Base-by-base conservation (phyloP, 2,113 vertebrate species). In the Dascyllus trimaculatus region DNA sequence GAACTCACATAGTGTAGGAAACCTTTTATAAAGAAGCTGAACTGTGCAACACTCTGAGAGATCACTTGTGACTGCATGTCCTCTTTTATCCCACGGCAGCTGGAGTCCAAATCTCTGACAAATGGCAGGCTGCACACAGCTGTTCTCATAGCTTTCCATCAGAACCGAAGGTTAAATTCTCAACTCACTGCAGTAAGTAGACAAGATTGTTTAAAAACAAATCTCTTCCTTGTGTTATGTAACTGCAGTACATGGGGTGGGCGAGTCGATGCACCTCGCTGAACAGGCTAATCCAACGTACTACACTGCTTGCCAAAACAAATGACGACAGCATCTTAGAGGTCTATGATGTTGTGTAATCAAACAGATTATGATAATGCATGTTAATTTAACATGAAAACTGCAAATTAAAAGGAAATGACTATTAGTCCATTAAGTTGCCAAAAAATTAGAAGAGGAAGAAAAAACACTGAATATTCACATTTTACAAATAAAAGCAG, bases 251-350 rank as follows among this genome's bases (percentile, higher is more conserved):
- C 59, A 78, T 11, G 78, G 69, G 78, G 81, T 75, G 74, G 88
- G 87, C 46, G 82, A 79, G 75, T 52, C 18, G 21, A 83, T 76
- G 73, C 76, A 75, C 84, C 81, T 84, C 73, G 14, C 60, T 80
- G 60, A 86, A 75, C 64, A 75, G 74, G 84, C 81, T 88, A 77
- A 85, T 89, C 79, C 77, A 72, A 82, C 58, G 64, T 52, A 72
- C 59, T 58, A 15, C 66, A 40, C 40, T 17, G 45, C 54, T 22
- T 69, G 85, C 83, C 85, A 85, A 89, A 82, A 80, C 22, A 43
- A 70, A 60, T 61, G 64, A 78, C 21, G 43, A 68, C 66, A 71
- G 73, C 61, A 63, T 77, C 62, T 71, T 21, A 17, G 29, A 67
- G 43, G 43, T 43, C 49, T 49, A 2, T 49, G n/a, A 8, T 29